Evolutionary conservation across 2,797 vertebrate species (phyloP).

Genomic region (Enteromius mattozi): DNA sequence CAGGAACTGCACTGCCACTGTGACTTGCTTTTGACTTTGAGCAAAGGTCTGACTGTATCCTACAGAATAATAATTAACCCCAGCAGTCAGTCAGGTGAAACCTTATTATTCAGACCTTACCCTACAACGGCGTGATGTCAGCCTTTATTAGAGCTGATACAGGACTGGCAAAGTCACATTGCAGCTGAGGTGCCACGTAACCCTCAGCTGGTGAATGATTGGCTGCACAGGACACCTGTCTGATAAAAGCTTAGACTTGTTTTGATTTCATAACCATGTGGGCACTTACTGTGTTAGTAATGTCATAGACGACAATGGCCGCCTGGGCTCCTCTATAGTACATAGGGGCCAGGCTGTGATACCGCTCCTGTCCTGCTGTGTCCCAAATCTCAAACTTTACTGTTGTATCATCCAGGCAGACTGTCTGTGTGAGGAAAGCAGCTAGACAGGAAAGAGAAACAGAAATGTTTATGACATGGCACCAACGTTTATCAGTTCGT

Average conservation of each 20-base stretch:
- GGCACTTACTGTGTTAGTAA: constrained; percentile 92
- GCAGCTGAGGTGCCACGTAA: constrained; percentile 9
- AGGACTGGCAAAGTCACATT: background rate
- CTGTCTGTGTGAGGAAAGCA: constrained; percentile 97
- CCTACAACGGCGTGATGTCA: constrained; percentile 15
- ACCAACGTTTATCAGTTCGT: background rate
- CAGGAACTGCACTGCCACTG: background rate
- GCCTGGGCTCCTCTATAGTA: constrained; percentile 97
- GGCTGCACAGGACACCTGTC: background rate
- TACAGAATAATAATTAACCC: constrained; percentile 67
- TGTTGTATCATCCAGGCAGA: constrained; percentile 97
- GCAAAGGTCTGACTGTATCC: constrained; percentile 61
- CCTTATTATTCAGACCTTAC: constrained; percentile 32
- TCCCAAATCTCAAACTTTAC: constrained; percentile 99
- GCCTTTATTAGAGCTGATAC: constrained; percentile 3
- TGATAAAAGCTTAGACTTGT: background rate
- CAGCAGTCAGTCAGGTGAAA: constrained; percentile 52
- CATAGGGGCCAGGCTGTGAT: constrained; percentile 98
- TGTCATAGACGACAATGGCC: constrained; percentile 97
- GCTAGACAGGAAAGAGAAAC: constrained; percentile 72
- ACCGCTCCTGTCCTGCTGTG: constrained; percentile 95
- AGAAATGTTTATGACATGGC: background rate
- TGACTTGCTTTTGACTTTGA: constrained; percentile 5
- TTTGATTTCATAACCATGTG: background rate
- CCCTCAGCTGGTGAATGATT: constrained; percentile 1